phyloP scores from a whole-genome alignment of 2,888 invertebrate species.

The Amphipyra tragopoginis region DNA sequence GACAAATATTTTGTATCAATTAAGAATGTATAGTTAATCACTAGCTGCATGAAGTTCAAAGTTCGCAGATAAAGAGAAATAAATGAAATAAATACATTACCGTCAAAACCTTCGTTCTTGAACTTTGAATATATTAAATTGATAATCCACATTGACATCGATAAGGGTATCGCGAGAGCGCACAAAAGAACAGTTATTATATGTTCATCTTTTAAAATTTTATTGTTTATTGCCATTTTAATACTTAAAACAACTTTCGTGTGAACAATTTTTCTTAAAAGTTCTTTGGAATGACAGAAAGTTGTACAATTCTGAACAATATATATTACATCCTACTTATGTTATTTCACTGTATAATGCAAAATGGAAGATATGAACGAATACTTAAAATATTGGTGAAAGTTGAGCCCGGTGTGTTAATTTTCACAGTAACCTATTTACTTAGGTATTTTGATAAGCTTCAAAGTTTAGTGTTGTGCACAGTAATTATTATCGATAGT shows the following conservation, averaged over 20 bases:
- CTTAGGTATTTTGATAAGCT: too few species aligned
- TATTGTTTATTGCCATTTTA: conserved; percentile 57
- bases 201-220: conserved; percentile 73
- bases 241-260: conserved; percentile 6
- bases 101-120: conserved; percentile 87
- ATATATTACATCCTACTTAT: conserved; percentile 14
- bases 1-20: not conserved
- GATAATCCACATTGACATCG: conserved; percentile 93
- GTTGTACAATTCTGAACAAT: not conserved
- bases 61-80: conserved; percentile 26
- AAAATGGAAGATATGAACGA: conserved; percentile 4
- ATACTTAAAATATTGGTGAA: conserved; percentile 21
- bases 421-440: not conserved
- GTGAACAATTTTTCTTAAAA: not conserved
- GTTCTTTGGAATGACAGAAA: conserved; percentile 23
- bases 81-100: conserved; percentile 69
- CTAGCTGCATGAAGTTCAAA: conserved; percentile 22
- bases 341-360: not conserved
- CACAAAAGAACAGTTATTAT: conserved; percentile 91
- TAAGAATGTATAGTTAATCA: conserved; percentile 16
- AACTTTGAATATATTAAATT: conserved; percentile 92
- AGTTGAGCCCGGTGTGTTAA: conserved; percentile 25
- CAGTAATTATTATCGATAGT: too few species aligned
- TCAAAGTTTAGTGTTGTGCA: too few species aligned
- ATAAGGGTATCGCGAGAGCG: conserved; percentile 93